Conservation (phyloP, 2,888 invertebrate species). For the Cheilosia grossa region DNA sequence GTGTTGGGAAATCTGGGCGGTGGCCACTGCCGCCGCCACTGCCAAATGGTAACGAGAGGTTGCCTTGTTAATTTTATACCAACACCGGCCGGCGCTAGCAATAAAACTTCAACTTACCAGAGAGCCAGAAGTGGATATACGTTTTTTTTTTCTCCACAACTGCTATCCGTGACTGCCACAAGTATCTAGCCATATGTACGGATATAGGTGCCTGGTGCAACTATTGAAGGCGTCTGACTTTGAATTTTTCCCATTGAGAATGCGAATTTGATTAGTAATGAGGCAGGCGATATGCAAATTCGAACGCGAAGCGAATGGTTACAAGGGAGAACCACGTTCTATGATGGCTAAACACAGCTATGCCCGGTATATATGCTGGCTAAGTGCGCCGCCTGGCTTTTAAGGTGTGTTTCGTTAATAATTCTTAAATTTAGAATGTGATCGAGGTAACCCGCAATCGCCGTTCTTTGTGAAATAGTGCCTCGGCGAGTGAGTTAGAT, state of each 20-base stretch:
- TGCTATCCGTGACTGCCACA: constrained; percentile 53
- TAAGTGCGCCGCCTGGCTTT: constrained; percentile 13
- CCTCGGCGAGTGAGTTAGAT: not conserved
- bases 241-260: constrained; percentile 66
- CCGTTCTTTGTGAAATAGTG: constrained; percentile 25
- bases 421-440: constrained; percentile 67
- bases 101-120: constrained; percentile 40
- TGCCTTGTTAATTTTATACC: constrained; percentile 60
- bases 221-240: constrained; percentile 66
- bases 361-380: not conserved
- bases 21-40: constrained; percentile 32
- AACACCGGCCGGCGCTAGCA: constrained; percentile 69
- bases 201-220: not conserved
- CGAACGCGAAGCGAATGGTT: constrained; percentile 42
- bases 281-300: constrained; percentile 71
- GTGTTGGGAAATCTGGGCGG: constrained; percentile 71
- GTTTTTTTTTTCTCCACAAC: not conserved
- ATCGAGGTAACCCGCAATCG: constrained; percentile 58
- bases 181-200: not conserved
- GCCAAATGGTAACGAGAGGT: constrained; percentile 64
- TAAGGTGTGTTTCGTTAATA: constrained; percentile 60
- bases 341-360: not conserved
- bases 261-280: constrained; percentile 67
- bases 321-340: constrained; percentile 42
- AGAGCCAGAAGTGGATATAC: not conserved